A percentile compares a stretch with the other conserved stretches of the same genome.
Conservation (phyloP, 2,113 vertebrate species). For the Trematomus loennbergii region DNA sequence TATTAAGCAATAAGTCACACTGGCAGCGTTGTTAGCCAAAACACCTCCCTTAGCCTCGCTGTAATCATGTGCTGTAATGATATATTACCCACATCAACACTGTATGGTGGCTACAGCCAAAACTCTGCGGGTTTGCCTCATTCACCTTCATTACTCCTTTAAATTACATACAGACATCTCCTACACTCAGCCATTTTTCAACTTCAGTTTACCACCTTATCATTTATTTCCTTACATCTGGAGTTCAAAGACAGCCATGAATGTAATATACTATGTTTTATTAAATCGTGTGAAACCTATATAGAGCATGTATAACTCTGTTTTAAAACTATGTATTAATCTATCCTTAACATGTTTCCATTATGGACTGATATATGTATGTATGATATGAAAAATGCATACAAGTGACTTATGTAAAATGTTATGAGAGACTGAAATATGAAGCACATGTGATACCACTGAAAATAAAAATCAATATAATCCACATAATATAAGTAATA, state of each 20-base stretch:
- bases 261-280: slow-evolving; percentile 22
- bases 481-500: neutral
- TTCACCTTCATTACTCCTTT: slow-evolving; percentile 60
- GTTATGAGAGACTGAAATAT: slow-evolving; percentile 1
- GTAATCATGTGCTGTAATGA: slow-evolving; percentile 65
- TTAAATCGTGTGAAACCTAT: slow-evolving; percentile 27
- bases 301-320: neutral
- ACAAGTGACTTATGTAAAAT: neutral
- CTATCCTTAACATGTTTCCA: slow-evolving; percentile 5
- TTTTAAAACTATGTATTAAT: neutral
- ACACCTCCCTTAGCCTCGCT: slow-evolving; percentile 48
- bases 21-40: slow-evolving; percentile 50
- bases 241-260: slow-evolving; percentile 20
- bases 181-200: slow-evolving; percentile 10
- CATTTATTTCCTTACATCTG: slow-evolving; percentile 30
- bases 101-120: slow-evolving; percentile 37
- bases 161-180: slow-evolving; percentile 51
- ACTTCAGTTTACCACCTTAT: slow-evolving; percentile 30
- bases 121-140: slow-evolving; percentile 43
- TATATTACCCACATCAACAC: slow-evolving; percentile 53
- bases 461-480: neutral
- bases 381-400: neutral
- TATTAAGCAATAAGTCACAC: slow-evolving; percentile 54
- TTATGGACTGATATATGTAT: neutral
- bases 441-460: neutral